Evolutionary conservation across 2,888 invertebrate genomes (phyloP).

Genomic region (Trichacis sp.): DNA sequence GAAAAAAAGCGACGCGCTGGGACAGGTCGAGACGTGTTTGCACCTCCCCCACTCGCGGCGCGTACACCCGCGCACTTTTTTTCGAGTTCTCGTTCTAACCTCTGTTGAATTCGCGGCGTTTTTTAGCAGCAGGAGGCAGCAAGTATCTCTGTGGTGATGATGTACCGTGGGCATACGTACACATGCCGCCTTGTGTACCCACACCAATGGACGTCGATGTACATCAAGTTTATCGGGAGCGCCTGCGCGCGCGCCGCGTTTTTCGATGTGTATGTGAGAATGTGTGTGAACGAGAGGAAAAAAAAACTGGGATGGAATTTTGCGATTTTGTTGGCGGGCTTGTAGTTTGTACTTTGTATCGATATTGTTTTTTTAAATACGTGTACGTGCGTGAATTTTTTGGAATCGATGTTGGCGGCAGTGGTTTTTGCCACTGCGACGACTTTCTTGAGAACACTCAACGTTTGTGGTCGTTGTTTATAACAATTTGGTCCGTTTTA

Average conservation of each 20-base stretch:
- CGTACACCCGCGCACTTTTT: conserved; percentile 27
- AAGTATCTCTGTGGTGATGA: too few relatives aligned
- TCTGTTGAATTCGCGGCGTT: conserved; percentile 16
- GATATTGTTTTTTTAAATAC: too few relatives aligned
- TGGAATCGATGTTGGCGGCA: conserved; percentile 54
- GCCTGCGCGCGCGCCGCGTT: not conserved
- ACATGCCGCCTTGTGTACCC: conserved; percentile 5
- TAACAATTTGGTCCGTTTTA: too few relatives aligned
- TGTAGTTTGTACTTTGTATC: too few relatives aligned
- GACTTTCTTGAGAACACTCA: conserved; percentile 33
- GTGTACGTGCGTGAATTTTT: not conserved
- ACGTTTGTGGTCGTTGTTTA: conserved; percentile 41
- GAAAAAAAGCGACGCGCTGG: too few relatives aligned
- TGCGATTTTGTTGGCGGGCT: conserved; percentile 1
- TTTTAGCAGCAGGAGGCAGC: conserved; percentile 8
- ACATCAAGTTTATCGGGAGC: not conserved
- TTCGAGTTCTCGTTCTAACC: conserved; percentile 30
- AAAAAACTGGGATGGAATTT: not conserved
- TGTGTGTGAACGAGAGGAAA: too few relatives aligned
- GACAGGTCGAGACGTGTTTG: not conserved
- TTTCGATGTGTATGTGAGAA: too few relatives aligned
- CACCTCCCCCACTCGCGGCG: conserved; percentile 15
- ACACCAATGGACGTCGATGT: conserved; percentile 8
- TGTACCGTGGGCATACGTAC: conserved; percentile 6
- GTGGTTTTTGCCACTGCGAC: conserved; percentile 44